Evolutionary conservation across 2,797 vertebrate species (phyloP), one percentile per base, ranked within the genome.

Genomic region (Sebastes kiyomatsui): DNA sequence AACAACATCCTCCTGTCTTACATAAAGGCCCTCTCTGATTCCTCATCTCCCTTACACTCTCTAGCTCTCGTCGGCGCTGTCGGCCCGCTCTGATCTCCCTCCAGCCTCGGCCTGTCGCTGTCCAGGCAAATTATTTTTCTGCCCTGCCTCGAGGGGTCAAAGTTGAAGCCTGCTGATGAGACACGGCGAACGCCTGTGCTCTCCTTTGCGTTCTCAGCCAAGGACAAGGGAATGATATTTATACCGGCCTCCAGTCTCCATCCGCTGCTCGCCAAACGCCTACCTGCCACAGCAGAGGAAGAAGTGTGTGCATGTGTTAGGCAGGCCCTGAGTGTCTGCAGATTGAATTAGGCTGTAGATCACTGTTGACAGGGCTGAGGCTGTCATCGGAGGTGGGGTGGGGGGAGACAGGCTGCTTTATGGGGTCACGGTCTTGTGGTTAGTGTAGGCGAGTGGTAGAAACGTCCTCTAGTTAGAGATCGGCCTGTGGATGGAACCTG

Each of bases 271-370:
- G 2, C 79, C 49, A 65, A 32, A 84, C 72, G 6, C 32, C 88
- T 52, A 83, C 74, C 75, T 70, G 79, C 79, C 66, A 75, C 71
- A 28, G 72, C 73, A 23, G 42, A 73, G 61, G 67, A 71, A 61
- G 80, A 46, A 46, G 62, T 84, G 83, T 81, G 85, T 85, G 78
- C 42, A 72, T 71, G 81, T 46, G 66, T 80, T 73, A 73, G 65
- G 46, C 66, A 61, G 71, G n/a, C 67, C 46, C 54, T 4, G 70
- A 61, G 81, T 81, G 81, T 83, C 82, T 88, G 89, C 72, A 78
- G 88, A 90, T 83, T 87, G 85, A 91, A 93, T 92, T 87, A 85
- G 88, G 76, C 75, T n/a, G 86, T 92, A 93, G 84, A 94, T 95
- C 90, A 92, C 38, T 3, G 71, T 6, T 59, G 88, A 90, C 91